phyloP scores from a whole-genome alignment of 2,888 invertebrate species.

The Glyphotaelius pellucidus region DNA sequence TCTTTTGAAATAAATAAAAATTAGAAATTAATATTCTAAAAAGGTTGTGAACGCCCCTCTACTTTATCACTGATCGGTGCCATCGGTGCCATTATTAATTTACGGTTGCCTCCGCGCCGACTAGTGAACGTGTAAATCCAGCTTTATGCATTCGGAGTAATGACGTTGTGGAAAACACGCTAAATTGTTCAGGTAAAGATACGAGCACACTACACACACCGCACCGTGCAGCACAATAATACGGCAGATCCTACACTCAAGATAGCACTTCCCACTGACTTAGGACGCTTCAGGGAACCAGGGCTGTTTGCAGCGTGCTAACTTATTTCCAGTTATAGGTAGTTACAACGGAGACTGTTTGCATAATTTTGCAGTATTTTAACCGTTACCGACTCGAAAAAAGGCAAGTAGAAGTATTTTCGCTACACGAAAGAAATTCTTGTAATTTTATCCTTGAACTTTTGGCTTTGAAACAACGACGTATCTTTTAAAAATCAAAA shows the following conservation, averaged over 20 bases:
- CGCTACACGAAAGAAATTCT: not conserved
- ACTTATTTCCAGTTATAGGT: not conserved
- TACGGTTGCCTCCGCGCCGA: not conserved
- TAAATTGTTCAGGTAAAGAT: not conserved
- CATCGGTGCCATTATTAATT: not conserved
- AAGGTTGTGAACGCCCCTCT: not conserved
- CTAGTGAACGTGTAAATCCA: not conserved
- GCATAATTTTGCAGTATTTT: not conserved
- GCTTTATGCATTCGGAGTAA: constrained; percentile 15
- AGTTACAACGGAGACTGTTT: not conserved
- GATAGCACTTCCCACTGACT: not conserved
- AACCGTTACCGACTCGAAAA: not conserved
- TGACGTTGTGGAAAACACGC: not conserved
- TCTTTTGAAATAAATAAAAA: too few relatives aligned
- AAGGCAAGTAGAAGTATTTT: not conserved
- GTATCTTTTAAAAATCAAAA: not conserved
- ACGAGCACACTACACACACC: not conserved
- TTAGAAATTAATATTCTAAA: not conserved
- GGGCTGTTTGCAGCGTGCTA: not conserved
- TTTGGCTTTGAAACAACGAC: not conserved
- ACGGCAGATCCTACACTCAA: not conserved
- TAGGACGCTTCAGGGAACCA: not conserved
- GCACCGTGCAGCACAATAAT: not conserved
- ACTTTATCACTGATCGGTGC: not conserved
- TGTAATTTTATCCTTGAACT: not conserved